Conservation (phyloP, 2,797 vertebrate genomes). For the Tragopan temminckii region DNA sequence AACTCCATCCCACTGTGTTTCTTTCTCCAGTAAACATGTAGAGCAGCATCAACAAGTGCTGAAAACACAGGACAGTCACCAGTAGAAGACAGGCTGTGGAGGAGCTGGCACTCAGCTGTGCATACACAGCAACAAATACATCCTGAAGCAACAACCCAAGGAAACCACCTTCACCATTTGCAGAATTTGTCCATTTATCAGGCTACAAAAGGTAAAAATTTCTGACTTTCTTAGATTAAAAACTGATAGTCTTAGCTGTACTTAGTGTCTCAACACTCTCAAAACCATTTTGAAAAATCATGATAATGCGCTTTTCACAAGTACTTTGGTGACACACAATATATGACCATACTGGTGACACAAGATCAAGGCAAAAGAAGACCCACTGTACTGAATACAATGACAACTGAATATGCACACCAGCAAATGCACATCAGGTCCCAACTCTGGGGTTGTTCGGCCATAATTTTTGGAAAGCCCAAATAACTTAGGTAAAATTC, state of each 20-base stretch:
- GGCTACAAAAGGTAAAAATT: not conserved
- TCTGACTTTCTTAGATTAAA: not conserved
- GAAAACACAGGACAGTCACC: accelerated
- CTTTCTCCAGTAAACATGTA: not conserved
- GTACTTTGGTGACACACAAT: accelerated
- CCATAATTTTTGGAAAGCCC: not conserved
- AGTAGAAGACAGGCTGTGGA: not conserved
- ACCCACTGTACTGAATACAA: not conserved
- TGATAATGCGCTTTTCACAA: not conserved
- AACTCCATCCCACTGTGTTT: not conserved
- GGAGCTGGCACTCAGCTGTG: not conserved
- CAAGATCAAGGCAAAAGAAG: not conserved
- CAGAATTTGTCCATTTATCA: not conserved
- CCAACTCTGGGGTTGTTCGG: not conserved
- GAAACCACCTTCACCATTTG: not conserved
- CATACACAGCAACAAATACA: not conserved
- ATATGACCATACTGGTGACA: not conserved
- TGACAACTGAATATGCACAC: not conserved
- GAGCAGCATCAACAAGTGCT: accelerated
- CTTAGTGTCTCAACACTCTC: not conserved
- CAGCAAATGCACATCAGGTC: not conserved
- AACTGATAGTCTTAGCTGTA: not conserved
- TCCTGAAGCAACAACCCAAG: not conserved
- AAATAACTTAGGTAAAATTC: not conserved
- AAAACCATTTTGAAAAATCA: not conserved